A percentile compares a stretch with the other conserved stretches of the same genome.
phyloP scores from a whole-genome alignment of 2,797 vertebrate genomes.

The Thaleichthys pacificus region DNA sequence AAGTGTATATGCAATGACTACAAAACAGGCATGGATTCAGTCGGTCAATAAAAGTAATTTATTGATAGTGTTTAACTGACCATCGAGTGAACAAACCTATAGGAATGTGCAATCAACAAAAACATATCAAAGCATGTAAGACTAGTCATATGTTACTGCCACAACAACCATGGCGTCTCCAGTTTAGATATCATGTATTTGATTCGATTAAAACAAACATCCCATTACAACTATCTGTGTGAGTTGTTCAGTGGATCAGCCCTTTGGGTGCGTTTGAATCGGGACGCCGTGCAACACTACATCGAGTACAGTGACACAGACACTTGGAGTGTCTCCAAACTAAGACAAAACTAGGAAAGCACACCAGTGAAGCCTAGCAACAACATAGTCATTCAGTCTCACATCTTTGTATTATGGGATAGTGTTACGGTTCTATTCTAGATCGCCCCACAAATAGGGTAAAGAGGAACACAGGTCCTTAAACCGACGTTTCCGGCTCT shows the following conservation, averaged over 20 bases:
- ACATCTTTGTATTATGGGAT: neutral
- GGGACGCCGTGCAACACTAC: neutral
- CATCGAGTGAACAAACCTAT: slow-evolving; percentile 38
- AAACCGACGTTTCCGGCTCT: slow-evolving; percentile 4
- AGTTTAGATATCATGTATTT: slow-evolving; percentile 18
- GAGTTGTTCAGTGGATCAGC: slow-evolving; percentile 30
- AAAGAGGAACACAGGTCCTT: neutral
- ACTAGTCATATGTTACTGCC: slow-evolving; percentile 37
- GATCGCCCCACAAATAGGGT: neutral
- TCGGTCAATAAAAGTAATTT: slow-evolving; percentile 49
- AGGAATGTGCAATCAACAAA: slow-evolving; percentile 22
- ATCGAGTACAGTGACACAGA: neutral
- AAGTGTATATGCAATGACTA: neutral
- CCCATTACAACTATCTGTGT: slow-evolving; percentile 9
- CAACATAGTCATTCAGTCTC: slow-evolving; percentile 18
- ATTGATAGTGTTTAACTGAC: slow-evolving; percentile 50
- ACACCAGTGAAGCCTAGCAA: slow-evolving; percentile 9
- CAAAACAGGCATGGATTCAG: neutral
- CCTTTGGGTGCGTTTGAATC: slow-evolving; percentile 36
- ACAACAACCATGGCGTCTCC: slow-evolving; percentile 18
- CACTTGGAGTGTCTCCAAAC: slow-evolving; percentile 5
- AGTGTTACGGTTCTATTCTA: slow-evolving; percentile 1
- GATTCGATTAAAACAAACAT: slow-evolving; percentile 22
- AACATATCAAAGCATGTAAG: slow-evolving; percentile 15
- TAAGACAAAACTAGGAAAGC: slow-evolving; percentile 5